Percentiles rank a stretch among this genome's conserved stretches.
These are phyloP conservation scores for Drosophila nigromelanica DNA, from an alignment of 1,140 invertebrate genomes.

Conservation along the genomic window DNA sequence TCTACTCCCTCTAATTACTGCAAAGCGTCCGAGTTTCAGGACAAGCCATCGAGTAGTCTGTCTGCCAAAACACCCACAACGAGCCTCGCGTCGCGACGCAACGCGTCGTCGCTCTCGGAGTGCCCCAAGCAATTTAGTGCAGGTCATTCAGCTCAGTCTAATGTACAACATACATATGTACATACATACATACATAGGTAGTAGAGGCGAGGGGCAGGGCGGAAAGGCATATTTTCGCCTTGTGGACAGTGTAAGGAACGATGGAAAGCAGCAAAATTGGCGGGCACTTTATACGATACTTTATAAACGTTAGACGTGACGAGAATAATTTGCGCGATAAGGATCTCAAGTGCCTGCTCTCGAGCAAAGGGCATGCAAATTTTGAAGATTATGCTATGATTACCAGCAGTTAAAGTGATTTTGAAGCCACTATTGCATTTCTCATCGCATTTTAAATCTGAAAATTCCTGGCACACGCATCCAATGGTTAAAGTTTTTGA, in stretches of 20 bases:
- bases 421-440: slow-evolving; percentile 30
- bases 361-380: slow-evolving; percentile 76
- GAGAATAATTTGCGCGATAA: slow-evolving; percentile 82
- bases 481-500: slow-evolving; percentile 10
- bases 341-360: slow-evolving; percentile 72
- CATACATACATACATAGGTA: slow-evolving; percentile 15
- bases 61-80: slow-evolving; percentile 76
- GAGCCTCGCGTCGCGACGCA: slow-evolving; percentile 37
- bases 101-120: slow-evolving; percentile 61
- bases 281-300: slow-evolving; percentile 65
- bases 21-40: slow-evolving; percentile 46
- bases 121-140: slow-evolving; percentile 63
- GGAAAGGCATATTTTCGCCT: slow-evolving; percentile 9
- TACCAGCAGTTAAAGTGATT: slow-evolving; percentile 80
- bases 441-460: slow-evolving; percentile 8
- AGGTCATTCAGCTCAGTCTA: slow-evolving; percentile 66
- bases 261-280: slow-evolving; percentile 61
- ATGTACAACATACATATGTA: slow-evolving; percentile 49
- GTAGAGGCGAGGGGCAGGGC: neutral
- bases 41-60: slow-evolving; percentile 53
- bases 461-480: slow-evolving; percentile 20
- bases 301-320: slow-evolving; percentile 79
- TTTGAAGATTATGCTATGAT: slow-evolving; percentile 82
- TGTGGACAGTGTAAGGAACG: slow-evolving; percentile 24
- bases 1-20: slow-evolving; percentile 68